These are phyloP conservation scores for Vireo griseus DNA, from an alignment of 2,797 vertebrate genomes.

Conservation along the genomic window DNA sequence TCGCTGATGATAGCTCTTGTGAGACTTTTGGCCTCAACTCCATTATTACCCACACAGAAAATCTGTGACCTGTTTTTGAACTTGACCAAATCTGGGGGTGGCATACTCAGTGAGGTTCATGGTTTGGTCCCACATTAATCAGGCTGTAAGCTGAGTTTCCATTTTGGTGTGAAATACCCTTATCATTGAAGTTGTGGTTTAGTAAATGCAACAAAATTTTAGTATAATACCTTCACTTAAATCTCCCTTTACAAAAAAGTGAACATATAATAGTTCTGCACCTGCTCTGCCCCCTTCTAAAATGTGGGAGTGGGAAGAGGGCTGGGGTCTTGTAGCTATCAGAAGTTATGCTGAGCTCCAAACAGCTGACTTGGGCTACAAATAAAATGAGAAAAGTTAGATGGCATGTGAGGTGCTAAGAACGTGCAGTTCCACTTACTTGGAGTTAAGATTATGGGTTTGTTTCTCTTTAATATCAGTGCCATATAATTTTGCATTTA, in stretches of 20 bases:
- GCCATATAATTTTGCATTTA: not conserved
- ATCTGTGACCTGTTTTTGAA: not conserved
- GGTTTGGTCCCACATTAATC: not conserved
- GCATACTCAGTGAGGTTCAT: not conserved
- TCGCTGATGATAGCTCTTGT: not conserved
- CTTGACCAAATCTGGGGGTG: not conserved
- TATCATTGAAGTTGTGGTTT: not conserved
- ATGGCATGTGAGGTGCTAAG: not conserved
- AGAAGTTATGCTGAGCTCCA: not conserved
- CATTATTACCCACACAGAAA: not conserved
- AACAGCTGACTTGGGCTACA: not conserved
- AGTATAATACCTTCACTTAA: not conserved
- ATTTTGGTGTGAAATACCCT: not conserved
- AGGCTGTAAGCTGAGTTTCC: not conserved
- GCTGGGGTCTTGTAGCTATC: not conserved
- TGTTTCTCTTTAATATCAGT: not conserved
- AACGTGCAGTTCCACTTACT: not conserved
- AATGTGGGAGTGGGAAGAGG: not conserved
- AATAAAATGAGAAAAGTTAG: not conserved
- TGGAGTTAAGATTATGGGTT: not conserved
- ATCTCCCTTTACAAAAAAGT: not conserved
- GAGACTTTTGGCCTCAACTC: not conserved
- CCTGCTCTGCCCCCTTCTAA: not conserved
- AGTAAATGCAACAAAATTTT: not conserved
- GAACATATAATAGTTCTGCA: not conserved